Conservation (phyloP, 2,797 vertebrate species). For the Typhlichthys eigenmanni region DNA sequence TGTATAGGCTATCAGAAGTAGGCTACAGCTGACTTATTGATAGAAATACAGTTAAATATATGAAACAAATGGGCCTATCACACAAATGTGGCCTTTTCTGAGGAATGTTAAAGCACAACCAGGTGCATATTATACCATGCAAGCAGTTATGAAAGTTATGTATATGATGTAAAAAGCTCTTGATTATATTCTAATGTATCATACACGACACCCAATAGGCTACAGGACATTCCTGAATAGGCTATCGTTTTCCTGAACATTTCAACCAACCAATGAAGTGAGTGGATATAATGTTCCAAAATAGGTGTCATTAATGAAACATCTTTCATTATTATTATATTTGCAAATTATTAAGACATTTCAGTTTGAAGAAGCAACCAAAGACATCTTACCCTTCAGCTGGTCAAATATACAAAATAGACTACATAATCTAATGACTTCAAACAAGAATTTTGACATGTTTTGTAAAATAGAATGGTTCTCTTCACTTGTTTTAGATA, state of each 20-base stretch:
- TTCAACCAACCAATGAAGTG: neutral
- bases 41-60: conserved; percentile 44
- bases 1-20: conserved; percentile 43
- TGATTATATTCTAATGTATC: conserved; percentile 63
- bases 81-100: conserved; percentile 47
- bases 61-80: conserved; percentile 38
- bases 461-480: conserved; percentile 66
- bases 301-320: conserved; percentile 21
- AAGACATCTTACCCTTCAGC: conserved; percentile 41
- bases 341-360: conserved; percentile 13
- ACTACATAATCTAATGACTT: conserved; percentile 9
- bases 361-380: conserved; percentile 55
- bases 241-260: neutral
- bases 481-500: conserved; percentile 63
- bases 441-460: conserved; percentile 13
- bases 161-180: conserved; percentile 82
- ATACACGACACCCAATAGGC: conserved; percentile 9
- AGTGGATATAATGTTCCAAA: neutral
- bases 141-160: conserved; percentile 77
- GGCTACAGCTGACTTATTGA: conserved; percentile 36
- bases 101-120: conserved; percentile 68
- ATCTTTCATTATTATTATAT: conserved; percentile 19
- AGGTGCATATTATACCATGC: conserved; percentile 64
- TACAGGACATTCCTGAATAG: too few species aligned
- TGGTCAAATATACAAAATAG: conserved; percentile 4